Evolutionary conservation across 2,888 invertebrate species (phyloP).

Genomic region (Drosophila affinis): DNA sequence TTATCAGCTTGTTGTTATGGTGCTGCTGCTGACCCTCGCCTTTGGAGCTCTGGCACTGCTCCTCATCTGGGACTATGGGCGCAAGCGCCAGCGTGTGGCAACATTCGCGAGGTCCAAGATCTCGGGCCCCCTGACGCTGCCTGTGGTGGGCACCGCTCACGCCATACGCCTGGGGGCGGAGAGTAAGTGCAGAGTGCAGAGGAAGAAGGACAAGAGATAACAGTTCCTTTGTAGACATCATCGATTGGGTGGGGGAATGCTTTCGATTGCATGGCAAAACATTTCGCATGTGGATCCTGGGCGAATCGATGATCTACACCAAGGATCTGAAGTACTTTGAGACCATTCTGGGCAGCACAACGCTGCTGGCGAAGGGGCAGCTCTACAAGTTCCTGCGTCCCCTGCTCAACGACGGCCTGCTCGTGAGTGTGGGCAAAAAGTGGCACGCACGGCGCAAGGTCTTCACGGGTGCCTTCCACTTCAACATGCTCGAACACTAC

Average conservation of each 20-base stretch:
- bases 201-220: no score
- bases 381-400: slow-evolving; percentile 72
- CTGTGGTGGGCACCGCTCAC: slow-evolving; percentile 59
- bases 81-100: slow-evolving; percentile 50
- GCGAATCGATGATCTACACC: slow-evolving; percentile 82
- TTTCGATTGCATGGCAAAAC: slow-evolving; percentile 83
- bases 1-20: not conserved
- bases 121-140: slow-evolving; percentile 59
- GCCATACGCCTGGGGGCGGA: slow-evolving; percentile 58
- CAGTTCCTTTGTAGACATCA: slow-evolving; percentile 32
- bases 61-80: slow-evolving; percentile 63
- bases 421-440: slow-evolving; percentile 82
- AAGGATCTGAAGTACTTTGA: slow-evolving; percentile 84
- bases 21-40: slow-evolving; percentile 60
- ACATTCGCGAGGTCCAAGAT: slow-evolving; percentile 51
- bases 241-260: slow-evolving; percentile 44
- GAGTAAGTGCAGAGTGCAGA: slow-evolving; percentile 46
- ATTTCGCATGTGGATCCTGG: slow-evolving; percentile 83
- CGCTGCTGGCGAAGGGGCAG: slow-evolving; percentile 72
- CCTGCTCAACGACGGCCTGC: slow-evolving; percentile 73
- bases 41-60: slow-evolving; percentile 49
- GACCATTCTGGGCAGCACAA: slow-evolving; percentile 78
- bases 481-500: slow-evolving; percentile 89
- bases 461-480: slow-evolving; percentile 91
- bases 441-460: slow-evolving; percentile 89